phyloP scores from a whole-genome alignment of 2,797 vertebrate genomes.

The Poeciliopsis turneri region DNA sequence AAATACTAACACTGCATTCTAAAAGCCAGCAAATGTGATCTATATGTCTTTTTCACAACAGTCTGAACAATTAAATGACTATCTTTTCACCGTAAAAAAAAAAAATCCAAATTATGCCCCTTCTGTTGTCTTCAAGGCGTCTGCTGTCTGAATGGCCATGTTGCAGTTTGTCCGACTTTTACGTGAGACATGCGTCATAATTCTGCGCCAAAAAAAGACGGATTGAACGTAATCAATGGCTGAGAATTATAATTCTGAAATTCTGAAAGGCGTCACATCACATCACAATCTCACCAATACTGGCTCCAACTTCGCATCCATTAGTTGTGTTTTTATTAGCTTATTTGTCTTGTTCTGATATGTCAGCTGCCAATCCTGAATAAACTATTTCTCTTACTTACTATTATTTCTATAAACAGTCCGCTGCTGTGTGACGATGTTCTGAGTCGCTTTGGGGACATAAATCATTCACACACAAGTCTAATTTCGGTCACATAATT shows the following conservation, averaged over 20 bases:
- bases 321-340: not conserved
- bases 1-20: not conserved
- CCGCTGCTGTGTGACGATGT: no score
- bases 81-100: not conserved
- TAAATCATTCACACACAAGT: not conserved
- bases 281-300: not conserved
- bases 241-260: no score
- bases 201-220: no score
- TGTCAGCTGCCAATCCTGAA: not conserved
- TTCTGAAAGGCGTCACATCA: not conserved
- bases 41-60: not conserved
- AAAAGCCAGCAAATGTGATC: not conserved
- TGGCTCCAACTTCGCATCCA: not conserved
- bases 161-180: no score
- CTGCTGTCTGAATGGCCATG: no score
- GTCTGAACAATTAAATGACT: no score
- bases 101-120: not conserved
- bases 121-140: not conserved
- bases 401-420: not conserved
- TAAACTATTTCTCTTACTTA: not conserved
- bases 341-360: no score
- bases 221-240: no score
- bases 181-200: no score
- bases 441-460: not conserved
- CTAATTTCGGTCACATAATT: not conserved